A percentile compares a stretch with the other conserved stretches of the same genome.
Conservation (phyloP, 1,140 invertebrate species). For the Drosophila sulfurigaster region DNA sequence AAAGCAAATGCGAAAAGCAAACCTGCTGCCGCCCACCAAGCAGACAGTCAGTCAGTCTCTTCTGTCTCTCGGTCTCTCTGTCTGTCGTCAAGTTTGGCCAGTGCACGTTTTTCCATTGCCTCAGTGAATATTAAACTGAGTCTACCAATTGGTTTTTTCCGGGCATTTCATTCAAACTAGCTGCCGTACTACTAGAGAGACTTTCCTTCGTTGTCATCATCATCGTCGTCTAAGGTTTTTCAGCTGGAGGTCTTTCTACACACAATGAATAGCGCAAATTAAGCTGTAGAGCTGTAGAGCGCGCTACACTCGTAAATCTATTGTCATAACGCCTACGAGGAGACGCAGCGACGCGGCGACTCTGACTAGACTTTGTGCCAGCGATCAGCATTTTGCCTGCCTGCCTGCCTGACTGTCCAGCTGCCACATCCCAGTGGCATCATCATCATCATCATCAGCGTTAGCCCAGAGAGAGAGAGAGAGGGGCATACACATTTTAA, state of each 20-base stretch:
- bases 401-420: too few relatives aligned
- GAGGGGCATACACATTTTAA: conserved; percentile 68
- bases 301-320: conserved; percentile 74
- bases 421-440: conserved; percentile 42
- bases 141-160: conserved; percentile 82
- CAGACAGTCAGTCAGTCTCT: conserved; percentile 37
- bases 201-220: conserved; percentile 59
- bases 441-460: conserved; percentile 30
- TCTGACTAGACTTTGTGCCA: conserved; percentile 38
- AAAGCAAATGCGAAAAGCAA: conserved; percentile 41
- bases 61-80: conserved; percentile 24
- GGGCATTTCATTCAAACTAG: conserved; percentile 78
- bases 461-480: neutral
- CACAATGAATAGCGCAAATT: conserved; percentile 77
- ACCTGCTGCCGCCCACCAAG: conserved; percentile 68
- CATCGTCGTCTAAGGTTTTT: conserved; percentile 59
- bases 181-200: conserved; percentile 52
- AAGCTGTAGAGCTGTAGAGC: conserved; percentile 61
- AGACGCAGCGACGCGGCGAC: conserved; percentile 1
- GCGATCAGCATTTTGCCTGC: conserved; percentile 5
- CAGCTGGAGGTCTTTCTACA: conserved; percentile 18
- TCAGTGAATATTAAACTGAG: conserved; percentile 74
- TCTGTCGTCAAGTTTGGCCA: conserved; percentile 17
- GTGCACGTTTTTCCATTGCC: conserved; percentile 62
- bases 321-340: conserved; percentile 79